Conservation (phyloP, 2,888 invertebrate genomes). For the Ellobium chinense region DNA sequence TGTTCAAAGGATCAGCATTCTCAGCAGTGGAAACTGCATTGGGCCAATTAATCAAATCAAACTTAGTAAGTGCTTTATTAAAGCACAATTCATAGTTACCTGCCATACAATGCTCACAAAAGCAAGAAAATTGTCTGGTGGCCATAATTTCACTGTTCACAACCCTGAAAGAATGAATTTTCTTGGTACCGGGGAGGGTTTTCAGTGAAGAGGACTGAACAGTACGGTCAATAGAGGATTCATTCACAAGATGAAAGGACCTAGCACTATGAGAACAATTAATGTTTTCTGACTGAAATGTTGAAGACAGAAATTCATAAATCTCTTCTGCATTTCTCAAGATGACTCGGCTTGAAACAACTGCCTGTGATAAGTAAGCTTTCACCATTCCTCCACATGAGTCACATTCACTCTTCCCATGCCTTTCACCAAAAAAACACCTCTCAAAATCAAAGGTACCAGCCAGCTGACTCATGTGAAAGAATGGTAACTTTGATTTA, state of each 20-base stretch:
- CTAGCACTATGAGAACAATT: not conserved
- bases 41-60: slow-evolving; percentile 1
- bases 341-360: not conserved
- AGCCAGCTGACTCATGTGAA: slow-evolving; percentile 9
- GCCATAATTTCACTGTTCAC: not conserved
- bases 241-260: slow-evolving; percentile 9
- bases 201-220: not conserved
- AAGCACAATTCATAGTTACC: not conserved
- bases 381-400: slow-evolving; percentile 26
- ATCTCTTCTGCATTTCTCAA: slow-evolving; percentile 11
- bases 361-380: slow-evolving; percentile 9
- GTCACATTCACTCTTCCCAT: slow-evolving; percentile 29
- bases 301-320: not conserved
- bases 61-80: not conserved
- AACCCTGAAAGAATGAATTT: slow-evolving; percentile 12
- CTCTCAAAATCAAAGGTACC: not conserved
- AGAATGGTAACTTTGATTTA: slow-evolving; percentile 6
- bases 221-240: not conserved
- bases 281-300: not conserved
- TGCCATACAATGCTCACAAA: not conserved
- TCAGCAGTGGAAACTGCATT: no score
- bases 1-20: not conserved
- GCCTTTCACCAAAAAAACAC: slow-evolving; percentile 19
- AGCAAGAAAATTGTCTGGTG: slow-evolving; percentile 3
- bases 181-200: slow-evolving; percentile 17